Conservation (phyloP, 1,140 invertebrate species). For the Lucilia cuprina region DNA sequence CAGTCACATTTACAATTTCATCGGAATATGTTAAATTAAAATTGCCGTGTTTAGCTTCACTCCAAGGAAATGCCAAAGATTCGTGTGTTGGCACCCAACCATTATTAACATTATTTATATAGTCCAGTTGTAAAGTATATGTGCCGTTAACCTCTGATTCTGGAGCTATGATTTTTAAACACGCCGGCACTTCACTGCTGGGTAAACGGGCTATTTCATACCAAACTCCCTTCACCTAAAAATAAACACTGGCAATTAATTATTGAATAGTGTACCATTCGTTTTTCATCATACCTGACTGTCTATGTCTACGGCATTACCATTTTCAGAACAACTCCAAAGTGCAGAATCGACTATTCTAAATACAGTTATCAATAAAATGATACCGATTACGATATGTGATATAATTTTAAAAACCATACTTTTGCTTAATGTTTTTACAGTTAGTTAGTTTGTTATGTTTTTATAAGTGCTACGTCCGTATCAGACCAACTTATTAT, state of each 20-base stretch:
- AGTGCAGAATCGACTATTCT: background rate
- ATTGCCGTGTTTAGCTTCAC: background rate
- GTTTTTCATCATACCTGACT: background rate
- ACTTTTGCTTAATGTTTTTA: background rate
- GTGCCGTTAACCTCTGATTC: background rate
- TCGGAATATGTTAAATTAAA: background rate
- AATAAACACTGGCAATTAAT: background rate
- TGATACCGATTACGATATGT: background rate
- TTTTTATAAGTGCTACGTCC: too few species aligned
- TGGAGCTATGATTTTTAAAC: constrained; percentile 3
- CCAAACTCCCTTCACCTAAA: constrained; percentile 20
- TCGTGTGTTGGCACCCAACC: background rate
- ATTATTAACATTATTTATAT: constrained; percentile 5
- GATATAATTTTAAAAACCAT: background rate
- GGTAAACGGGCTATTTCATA: constrained; percentile 15
- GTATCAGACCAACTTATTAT: too few species aligned
- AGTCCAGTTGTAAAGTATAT: constrained; percentile 11
- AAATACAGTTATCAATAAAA: background rate
- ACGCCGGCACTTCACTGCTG: background rate
- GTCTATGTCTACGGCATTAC: background rate
- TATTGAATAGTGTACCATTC: background rate
- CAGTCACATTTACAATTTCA: background rate
- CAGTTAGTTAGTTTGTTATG: too few species aligned
- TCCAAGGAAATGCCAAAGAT: constrained; percentile 20
- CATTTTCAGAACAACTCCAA: background rate